A percentile compares a stretch with the other conserved stretches of the same genome.
Evolutionary conservation across 2,888 invertebrate genomes (phyloP).

Genomic region (Ormyrus rosae): DNA sequence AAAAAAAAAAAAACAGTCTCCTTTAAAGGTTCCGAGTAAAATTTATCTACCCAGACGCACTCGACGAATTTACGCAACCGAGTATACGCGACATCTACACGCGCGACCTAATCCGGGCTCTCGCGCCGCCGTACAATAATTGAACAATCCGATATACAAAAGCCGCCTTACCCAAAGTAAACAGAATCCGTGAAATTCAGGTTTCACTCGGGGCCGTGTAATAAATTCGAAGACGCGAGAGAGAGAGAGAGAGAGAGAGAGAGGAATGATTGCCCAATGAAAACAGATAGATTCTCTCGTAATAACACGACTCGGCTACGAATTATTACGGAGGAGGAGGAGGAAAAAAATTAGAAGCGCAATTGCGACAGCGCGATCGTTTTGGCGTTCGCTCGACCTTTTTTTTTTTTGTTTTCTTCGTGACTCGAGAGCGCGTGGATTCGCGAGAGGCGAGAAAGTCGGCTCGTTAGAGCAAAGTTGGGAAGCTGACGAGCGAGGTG

Average conservation of each 20-base stretch:
- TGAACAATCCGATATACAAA: too few species aligned
- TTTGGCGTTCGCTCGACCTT: neutral
- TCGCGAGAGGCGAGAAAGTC: neutral
- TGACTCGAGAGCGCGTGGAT: neutral
- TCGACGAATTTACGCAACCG: too few species aligned
- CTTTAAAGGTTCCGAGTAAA: too few species aligned
- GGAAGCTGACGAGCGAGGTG: too few species aligned
- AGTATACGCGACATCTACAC: too few species aligned
- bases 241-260: neutral
- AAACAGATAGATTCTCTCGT: slow-evolving; percentile 13
- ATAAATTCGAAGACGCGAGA: slow-evolving; percentile 12
- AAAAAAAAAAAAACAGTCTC: too few species aligned
- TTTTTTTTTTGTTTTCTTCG: too few species aligned
- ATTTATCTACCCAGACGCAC: too few species aligned
- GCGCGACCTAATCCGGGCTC: neutral
- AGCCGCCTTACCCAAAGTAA: neutral
- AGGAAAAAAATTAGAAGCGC: too few species aligned
- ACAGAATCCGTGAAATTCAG: slow-evolving; percentile 19
- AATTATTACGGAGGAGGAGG: neutral
- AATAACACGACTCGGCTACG: neutral
- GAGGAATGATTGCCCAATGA: slow-evolving; percentile 19
- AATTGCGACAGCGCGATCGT: neutral
- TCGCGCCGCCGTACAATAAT: neutral
- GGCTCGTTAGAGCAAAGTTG: too few species aligned
- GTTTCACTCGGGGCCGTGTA: neutral